These are phyloP conservation scores for Barnardius zonarius DNA, from an alignment of 2,113 vertebrate species.

Conservation along the genomic window DNA sequence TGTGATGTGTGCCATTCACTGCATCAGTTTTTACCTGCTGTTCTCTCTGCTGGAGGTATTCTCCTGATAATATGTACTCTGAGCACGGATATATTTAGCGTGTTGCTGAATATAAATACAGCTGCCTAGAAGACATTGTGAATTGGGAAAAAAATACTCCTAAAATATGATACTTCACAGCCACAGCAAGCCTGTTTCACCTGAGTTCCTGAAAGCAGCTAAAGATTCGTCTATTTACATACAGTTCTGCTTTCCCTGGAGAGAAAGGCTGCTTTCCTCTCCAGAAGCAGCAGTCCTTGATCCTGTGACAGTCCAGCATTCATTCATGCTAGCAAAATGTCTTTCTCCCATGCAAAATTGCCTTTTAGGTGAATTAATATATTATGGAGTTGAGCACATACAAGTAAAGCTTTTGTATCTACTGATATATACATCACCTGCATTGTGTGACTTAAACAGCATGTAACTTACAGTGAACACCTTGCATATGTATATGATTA, in stretches of 20 bases:
- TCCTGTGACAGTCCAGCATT: not conserved
- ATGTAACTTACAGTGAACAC: not conserved
- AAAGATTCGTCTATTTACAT: constrained; percentile 29
- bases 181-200: not conserved
- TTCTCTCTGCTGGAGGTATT: not conserved
- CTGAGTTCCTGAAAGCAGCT: constrained; percentile 45
- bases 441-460: not conserved
- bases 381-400: not conserved
- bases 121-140: not conserved
- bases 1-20: not conserved
- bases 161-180: not conserved
- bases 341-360: not conserved
- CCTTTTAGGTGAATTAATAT: not conserved
- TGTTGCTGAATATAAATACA: not conserved
- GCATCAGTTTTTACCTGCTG: not conserved
- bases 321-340: not conserved
- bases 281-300: not conserved
- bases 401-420: not conserved
- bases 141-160: not conserved
- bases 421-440: not conserved
- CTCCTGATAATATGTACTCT: not conserved
- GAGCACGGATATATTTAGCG: not conserved
- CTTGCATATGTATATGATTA: not conserved
- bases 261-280: not conserved
- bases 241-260: constrained; percentile 31